phyloP scores from a whole-genome alignment of 35 echinoderm and acorn worm genomes.

The Amphiura filiformis region DNA sequence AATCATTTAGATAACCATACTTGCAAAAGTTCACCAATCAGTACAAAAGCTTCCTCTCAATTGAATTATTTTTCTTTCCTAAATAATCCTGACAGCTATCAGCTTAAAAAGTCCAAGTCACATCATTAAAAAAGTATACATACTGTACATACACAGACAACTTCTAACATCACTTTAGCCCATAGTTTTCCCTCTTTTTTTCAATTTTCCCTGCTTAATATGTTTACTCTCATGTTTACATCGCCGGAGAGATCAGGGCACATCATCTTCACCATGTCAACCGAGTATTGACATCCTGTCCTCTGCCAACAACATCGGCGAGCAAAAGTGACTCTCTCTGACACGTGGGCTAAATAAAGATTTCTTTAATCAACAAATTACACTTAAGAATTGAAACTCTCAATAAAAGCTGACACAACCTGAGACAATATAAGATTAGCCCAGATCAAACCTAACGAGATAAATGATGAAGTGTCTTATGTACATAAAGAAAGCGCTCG shows the following conservation, averaged over 20 bases:
- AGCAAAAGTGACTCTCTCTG: not conserved
- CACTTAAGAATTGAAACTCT: not conserved
- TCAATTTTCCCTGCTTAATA: not conserved
- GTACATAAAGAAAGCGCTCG: no score
- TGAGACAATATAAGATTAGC: not conserved
- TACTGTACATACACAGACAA: not conserved
- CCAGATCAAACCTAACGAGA: no score
- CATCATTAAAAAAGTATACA: not conserved
- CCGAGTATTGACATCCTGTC: not conserved
- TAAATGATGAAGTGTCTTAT: no score
- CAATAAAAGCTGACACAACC: not conserved
- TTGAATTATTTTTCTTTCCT: not conserved
- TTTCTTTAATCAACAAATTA: constrained; percentile 13
- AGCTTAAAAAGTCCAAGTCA: not conserved
- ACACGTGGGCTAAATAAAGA: constrained; percentile 2
- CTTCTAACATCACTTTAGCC: no score
- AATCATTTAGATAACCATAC: no score
- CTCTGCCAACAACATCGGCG: not conserved
- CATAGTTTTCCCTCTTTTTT: not conserved
- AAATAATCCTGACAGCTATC: not conserved
- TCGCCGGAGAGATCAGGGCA: not conserved
- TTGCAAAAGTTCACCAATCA: no score
- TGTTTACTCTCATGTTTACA: constrained; percentile 8
- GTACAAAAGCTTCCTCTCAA: no score
- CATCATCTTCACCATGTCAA: not conserved